Conservation (phyloP, 1,140 invertebrate species). For the Drosophila equinoxialis region DNA sequence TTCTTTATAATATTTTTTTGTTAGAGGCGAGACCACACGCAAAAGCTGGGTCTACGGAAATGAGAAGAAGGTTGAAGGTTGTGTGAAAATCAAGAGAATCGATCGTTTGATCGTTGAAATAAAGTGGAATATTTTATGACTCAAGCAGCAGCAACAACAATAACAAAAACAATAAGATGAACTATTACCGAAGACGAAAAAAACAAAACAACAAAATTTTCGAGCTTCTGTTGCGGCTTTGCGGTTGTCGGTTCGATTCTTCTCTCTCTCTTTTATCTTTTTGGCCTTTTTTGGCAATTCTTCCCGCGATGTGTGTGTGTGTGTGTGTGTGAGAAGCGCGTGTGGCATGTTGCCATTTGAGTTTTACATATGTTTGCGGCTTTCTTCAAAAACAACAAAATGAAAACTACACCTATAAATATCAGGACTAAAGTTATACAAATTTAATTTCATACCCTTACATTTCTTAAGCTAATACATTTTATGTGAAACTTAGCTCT, state of each 20-base stretch:
- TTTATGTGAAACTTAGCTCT: no score
- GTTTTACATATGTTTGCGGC: constrained; percentile 80
- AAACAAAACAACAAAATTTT: constrained; percentile 40
- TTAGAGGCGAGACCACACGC: no score
- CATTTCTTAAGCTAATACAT: background rate
- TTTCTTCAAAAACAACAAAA: constrained; percentile 55
- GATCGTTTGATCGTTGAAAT: constrained; percentile 60
- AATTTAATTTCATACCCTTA: constrained; percentile 15
- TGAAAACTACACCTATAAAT: constrained; percentile 30
- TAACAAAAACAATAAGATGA: constrained; percentile 51
- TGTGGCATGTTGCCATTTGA: constrained; percentile 80
- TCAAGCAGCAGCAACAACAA: constrained; percentile 57
- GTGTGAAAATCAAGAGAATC: constrained; percentile 57
- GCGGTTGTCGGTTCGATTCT: constrained; percentile 52
- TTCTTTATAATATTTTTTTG: constrained; percentile 53
- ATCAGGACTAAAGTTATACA: constrained; percentile 6
- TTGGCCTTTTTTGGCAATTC: constrained; percentile 70
- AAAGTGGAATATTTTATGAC: constrained; percentile 80
- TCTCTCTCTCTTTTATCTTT: constrained; percentile 26
- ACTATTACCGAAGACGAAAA: constrained; percentile 65
- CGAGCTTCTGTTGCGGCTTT: constrained; percentile 78
- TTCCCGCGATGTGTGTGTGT: constrained; percentile 20
- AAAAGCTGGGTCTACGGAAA: constrained; percentile 27
- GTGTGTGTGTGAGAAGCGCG: constrained; percentile 51
- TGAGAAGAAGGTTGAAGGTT: constrained; percentile 49